These are phyloP conservation scores for Cydia amplana DNA, from an alignment of 1,140 invertebrate species.

Conservation along the genomic window DNA sequence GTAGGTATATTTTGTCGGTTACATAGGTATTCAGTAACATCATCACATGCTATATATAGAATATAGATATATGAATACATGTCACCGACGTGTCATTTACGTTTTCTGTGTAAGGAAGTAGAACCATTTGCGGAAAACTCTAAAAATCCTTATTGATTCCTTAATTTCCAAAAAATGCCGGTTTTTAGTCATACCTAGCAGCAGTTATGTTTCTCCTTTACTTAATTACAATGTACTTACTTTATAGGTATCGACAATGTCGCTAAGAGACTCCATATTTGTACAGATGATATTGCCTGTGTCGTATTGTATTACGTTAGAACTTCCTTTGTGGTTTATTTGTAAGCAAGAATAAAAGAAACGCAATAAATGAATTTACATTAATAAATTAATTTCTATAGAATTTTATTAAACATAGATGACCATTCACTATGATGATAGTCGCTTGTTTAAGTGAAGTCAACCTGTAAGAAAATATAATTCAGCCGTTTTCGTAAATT, in stretches of 20 bases:
- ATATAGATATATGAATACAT: no score
- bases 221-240: neutral
- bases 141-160: neutral
- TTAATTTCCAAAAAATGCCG: neutral
- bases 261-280: conserved; percentile 20
- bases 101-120: neutral
- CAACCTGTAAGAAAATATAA: no score
- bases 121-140: neutral
- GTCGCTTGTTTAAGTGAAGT: no score
- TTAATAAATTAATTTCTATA: neutral
- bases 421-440: neutral
- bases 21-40: no score
- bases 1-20: no score
- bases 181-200: neutral
- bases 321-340: neutral
- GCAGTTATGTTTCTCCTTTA: neutral
- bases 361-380: neutral
- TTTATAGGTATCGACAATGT: conserved; percentile 25
- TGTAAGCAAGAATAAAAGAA: conserved; percentile 4
- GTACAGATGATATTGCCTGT: neutral
- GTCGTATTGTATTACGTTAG: conserved; percentile 3
- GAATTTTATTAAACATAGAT: neutral
- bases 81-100: neutral
- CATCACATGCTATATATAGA: no score
- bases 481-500: no score